These are phyloP conservation scores for Chiridota heheva DNA, from an alignment of 35 echinoderm and acorn worm genomes.

Conservation along the genomic window DNA sequence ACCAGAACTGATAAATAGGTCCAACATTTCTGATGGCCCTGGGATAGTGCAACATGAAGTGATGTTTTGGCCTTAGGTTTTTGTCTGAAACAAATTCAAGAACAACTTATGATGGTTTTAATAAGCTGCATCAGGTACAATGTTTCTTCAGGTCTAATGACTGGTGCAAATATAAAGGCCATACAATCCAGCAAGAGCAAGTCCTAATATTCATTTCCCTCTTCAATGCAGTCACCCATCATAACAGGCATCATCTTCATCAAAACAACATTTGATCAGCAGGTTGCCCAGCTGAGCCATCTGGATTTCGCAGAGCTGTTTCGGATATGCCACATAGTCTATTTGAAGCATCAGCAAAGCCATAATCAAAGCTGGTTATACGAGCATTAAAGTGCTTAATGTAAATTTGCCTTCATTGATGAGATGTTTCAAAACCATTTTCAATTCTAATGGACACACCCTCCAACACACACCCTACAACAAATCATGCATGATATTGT, in stretches of 20 bases:
- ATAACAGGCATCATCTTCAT: constrained; percentile 40
- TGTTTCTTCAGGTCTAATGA: constrained; percentile 35
- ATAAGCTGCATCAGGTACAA: constrained; percentile 46
- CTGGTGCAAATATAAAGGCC: constrained; percentile 63
- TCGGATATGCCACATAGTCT: background rate
- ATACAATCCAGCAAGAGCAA: constrained; percentile 46
- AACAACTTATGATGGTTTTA: constrained; percentile 44
- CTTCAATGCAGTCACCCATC: constrained; percentile 50
- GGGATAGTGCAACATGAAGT: constrained; percentile 69
- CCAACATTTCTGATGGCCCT: constrained; percentile 29
- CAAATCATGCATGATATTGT: constrained; percentile 21
- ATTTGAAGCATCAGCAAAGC: background rate
- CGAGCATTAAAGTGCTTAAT: background rate
- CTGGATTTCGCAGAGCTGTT: background rate
- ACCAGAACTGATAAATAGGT: constrained; percentile 46
- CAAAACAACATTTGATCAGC: constrained; percentile 56
- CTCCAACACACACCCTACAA: constrained; percentile 12
- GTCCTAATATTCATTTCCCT: constrained; percentile 55
- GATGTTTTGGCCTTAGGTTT: constrained; percentile 58
- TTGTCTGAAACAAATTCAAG: constrained; percentile 7
- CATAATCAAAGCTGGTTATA: background rate
- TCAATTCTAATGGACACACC: background rate
- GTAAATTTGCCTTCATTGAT: background rate
- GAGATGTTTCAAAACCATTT: background rate
- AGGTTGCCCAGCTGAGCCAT: background rate